Base-by-base conservation (phyloP, 2,113 vertebrate genomes). In the Pygoscelis adeliae region DNA sequence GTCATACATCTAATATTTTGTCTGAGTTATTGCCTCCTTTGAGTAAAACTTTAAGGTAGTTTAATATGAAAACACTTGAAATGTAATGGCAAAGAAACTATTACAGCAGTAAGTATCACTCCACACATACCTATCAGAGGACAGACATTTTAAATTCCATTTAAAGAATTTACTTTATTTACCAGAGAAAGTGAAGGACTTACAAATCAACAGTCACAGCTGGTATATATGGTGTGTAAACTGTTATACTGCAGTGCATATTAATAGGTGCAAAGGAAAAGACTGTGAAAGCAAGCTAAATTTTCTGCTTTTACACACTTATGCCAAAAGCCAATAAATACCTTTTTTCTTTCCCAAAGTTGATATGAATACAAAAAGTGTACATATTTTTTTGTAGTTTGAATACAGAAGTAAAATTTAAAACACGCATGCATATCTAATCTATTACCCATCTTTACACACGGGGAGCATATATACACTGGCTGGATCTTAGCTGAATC, bases 271-370 rank as follows among this genome's bases (percentile, higher is more conserved):
- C 21, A 56, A 46, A 77, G 59, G 11, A n/a, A n/a, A 52, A 61
- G 17, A 67, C 32, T n/a, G 30, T 17, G 30, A 89, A 87, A 21
- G 19, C 27, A 80, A 87, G 34, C 18, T 55, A 44, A 19, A 32
- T 83, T 86, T 87, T 81, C 50, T 87, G 40, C 40, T 88, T 70
- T 70, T 71, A 76, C 12, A 53, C 4, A 14, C 49, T 49, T 34
- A 56, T 34, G 38, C 13, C 56, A 63, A 49, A 92, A 94, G n/a
- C 7, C 19, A 91, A 17, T 71, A 56, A 85, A 83, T 26, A 16
- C 4, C 17, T 16, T 8, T 46, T 14, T 26, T 11, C 19, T 1
- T 0, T 9, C 5, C 2, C 5, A 1, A 21, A 53, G 26, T 32
- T 59, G 58, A 23, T 38, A 50, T 3, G 26, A 63, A 80, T 26